Conservation (phyloP, 2,888 invertebrate genomes). For the Chloroclysta siterata region DNA sequence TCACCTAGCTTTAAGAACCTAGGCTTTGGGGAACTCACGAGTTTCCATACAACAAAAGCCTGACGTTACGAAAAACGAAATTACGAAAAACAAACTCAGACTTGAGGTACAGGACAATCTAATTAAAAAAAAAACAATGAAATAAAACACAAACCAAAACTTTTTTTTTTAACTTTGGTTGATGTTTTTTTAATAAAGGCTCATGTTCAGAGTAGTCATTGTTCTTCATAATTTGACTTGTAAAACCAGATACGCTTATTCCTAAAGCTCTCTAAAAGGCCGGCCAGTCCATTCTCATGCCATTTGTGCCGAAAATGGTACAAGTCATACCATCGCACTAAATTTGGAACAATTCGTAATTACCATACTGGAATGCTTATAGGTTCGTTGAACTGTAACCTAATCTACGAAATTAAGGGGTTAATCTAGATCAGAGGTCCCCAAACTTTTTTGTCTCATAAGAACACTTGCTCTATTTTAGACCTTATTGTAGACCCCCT, state of each 20-base stretch:
- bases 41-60: too few species aligned
- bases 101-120: too few species aligned
- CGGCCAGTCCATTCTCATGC: conserved; percentile 7
- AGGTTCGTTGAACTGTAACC: conserved; percentile 2
- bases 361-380: conserved; percentile 16
- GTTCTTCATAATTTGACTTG: conserved; percentile 4
- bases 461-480: too few species aligned
- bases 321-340: conserved; percentile 10
- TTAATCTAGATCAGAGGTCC: not conserved
- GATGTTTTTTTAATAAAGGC: not conserved
- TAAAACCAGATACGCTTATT: not conserved
- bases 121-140: too few species aligned
- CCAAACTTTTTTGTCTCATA: too few species aligned
- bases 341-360: conserved; percentile 18
- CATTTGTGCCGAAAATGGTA: conserved; percentile 10
- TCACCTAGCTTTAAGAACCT: too few species aligned
- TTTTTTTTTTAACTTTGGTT: too few species aligned
- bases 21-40: too few species aligned
- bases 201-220: not conserved
- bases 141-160: too few species aligned
- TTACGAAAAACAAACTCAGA: too few species aligned
- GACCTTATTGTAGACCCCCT: too few species aligned
- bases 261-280: conserved; percentile 4
- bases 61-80: too few species aligned
- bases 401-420: not conserved